Evolutionary conservation across 2,888 invertebrate genomes (phyloP), one percentile per base, ranked within the genome.

Genomic region (Scaptomyza tumidula): DNA sequence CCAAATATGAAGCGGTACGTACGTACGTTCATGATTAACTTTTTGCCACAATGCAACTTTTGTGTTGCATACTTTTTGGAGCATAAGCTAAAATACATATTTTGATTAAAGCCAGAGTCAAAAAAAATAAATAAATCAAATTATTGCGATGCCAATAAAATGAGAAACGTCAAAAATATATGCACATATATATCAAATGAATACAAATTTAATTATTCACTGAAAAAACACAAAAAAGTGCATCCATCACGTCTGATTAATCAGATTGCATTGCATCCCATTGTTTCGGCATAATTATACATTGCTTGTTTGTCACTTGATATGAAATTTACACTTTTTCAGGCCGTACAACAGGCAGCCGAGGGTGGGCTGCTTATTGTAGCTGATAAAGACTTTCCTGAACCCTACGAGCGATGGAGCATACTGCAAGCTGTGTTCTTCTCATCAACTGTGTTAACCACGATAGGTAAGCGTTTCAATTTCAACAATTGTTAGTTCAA

Each of bases 371-470:
- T 96, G 70, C 91, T 93, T 6, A 91, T 94, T 61, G 93, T 93
- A 78, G 93, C 93, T 45, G 93, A 93, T 65, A 93, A 92, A 63
- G 93, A 94, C 83, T 94, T 94, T 80, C 92, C 93, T 58, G 88
- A 93, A 69, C 93, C 93, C 89, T 93, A 94, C 57, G 94, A 94
- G 78, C 95, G 95, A 88, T 97, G 97, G 97, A 96, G 95, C 82
- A 94, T 95, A 83, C 92, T 96, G 49, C 96, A 97, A 91, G 96
- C 97, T 5, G 95, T 97, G 44, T 97, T 97, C 92, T 97, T 97
- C 91, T 96, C 97, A 13, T 97, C 97, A 31, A 97, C 97, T 55
- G 97, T 98, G 81, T 94, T 97, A 90, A 97, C 97, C 60, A 98
- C 97, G 58, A 97, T 98, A 92, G 97, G 97, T 97, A 93, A 91